phyloP scores from a whole-genome alignment of 2,888 invertebrate genomes.

The Megaustenia siamemsis region DNA sequence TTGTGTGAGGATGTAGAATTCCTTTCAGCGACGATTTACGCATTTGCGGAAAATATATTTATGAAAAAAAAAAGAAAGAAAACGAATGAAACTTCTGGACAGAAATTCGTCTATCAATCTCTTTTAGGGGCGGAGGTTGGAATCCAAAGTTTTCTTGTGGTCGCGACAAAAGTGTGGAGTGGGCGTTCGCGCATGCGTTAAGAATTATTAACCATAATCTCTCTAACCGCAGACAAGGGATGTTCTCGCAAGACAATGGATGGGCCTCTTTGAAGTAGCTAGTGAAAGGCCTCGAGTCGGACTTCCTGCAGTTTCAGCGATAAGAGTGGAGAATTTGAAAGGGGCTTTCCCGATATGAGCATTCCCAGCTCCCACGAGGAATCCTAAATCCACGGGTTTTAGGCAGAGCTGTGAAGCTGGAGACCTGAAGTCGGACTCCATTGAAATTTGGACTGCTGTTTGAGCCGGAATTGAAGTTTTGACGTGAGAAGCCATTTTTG shows the following conservation, averaged over 20 bases:
- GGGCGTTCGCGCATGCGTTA: constrained; percentile 18
- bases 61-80: not conserved
- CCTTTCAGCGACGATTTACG: not conserved
- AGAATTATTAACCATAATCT: constrained; percentile 11
- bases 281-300: not conserved
- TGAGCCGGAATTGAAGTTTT: too few species aligned
- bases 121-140: constrained; percentile 8
- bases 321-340: not conserved
- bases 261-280: constrained; percentile 22
- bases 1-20: too few species aligned
- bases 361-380: not conserved
- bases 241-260: not conserved
- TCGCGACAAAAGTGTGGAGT: not conserved
- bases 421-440: too few species aligned
- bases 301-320: constrained; percentile 17
- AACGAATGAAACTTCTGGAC: not conserved
- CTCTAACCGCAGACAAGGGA: not conserved
- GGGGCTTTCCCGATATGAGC: not conserved
- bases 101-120: not conserved
- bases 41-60: too few species aligned
- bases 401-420: too few species aligned
- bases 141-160: not conserved
- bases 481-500: too few species aligned
- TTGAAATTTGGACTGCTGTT: too few species aligned
- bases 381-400: too few species aligned